A percentile compares a stretch with the other conserved stretches of the same genome.
Conservation (phyloP, 64 coral and sea anemone genomes). For the Stylophora pistillata region DNA sequence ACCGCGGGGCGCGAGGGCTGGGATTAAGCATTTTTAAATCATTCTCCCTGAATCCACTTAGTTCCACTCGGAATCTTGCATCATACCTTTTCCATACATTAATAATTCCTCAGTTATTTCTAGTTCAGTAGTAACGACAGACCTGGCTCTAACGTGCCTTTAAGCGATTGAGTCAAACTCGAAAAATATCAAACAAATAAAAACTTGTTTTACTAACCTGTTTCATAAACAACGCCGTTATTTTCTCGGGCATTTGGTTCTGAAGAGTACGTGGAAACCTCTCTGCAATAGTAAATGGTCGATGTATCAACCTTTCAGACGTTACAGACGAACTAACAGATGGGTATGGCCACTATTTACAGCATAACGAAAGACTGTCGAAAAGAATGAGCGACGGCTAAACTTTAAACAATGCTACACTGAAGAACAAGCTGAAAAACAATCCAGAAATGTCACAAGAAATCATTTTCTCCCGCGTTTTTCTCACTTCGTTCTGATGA, state of each 20-base stretch:
- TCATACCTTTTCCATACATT: too few species aligned
- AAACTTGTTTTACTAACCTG: conserved; percentile 13
- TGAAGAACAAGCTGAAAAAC: conserved; percentile 1
- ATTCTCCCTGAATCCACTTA: too few species aligned
- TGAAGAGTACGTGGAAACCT: not conserved
- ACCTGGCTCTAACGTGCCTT: too few species aligned
- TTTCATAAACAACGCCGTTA: conserved; percentile 20
- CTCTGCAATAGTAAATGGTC: not conserved
- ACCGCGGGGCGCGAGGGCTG: too few species aligned
- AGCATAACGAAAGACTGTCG: not conserved
- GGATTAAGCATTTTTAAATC: too few species aligned
- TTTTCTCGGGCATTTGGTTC: conserved; percentile 41
- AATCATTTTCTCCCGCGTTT: not conserved
- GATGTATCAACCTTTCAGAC: not conserved
- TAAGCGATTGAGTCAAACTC: not conserved
- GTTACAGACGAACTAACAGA: conserved; percentile 15
- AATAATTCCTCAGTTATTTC: too few species aligned
- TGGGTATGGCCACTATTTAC: not conserved
- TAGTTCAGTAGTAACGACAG: too few species aligned
- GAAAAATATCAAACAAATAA: not conserved
- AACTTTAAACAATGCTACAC: not conserved
- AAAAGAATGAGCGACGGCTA: not conserved
- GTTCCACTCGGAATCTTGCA: too few species aligned
- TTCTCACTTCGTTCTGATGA: not conserved
- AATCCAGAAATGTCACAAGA: not conserved